Conservation (phyloP, 2,888 invertebrate genomes). For the Dorcus hopei region DNA sequence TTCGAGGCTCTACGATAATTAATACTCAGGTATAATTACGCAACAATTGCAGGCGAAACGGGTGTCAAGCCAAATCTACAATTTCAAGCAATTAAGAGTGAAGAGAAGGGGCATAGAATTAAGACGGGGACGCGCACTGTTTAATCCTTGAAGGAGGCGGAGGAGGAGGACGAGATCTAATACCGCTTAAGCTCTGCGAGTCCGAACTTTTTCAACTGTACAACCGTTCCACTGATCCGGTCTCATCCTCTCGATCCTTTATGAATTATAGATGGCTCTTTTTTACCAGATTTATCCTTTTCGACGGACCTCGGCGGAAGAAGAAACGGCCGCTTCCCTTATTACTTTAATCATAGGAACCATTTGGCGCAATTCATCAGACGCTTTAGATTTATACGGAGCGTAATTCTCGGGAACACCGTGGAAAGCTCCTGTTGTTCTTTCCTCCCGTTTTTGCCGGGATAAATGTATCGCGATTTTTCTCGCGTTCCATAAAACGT, state of each 20-base stretch:
- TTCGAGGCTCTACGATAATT: no score
- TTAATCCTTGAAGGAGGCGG: no score
- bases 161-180: constrained; percentile 13
- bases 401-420: constrained; percentile 11
- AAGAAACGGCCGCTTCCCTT: constrained; percentile 43
- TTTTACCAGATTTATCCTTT: constrained; percentile 41
- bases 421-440: constrained; percentile 6
- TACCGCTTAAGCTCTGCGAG: constrained; percentile 24
- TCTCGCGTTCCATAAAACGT: not conserved
- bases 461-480: constrained; percentile 14
- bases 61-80: no score
- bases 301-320: constrained; percentile 28
- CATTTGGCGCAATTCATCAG: constrained; percentile 51
- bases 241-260: constrained; percentile 41
- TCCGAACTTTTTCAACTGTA: constrained; percentile 27
- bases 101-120: no score
- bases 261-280: constrained; percentile 49
- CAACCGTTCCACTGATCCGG: constrained; percentile 38
- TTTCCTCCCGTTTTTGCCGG: not conserved
- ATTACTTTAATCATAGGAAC: constrained; percentile 52
- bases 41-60: no score
- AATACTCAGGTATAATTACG: no score
- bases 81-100: no score
- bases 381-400: constrained; percentile 42
- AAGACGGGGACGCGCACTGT: no score